Percentiles rank a stretch among this genome's conserved stretches.
phyloP scores from a whole-genome alignment of 2,113 vertebrate species.

The Climacteris rufus region DNA sequence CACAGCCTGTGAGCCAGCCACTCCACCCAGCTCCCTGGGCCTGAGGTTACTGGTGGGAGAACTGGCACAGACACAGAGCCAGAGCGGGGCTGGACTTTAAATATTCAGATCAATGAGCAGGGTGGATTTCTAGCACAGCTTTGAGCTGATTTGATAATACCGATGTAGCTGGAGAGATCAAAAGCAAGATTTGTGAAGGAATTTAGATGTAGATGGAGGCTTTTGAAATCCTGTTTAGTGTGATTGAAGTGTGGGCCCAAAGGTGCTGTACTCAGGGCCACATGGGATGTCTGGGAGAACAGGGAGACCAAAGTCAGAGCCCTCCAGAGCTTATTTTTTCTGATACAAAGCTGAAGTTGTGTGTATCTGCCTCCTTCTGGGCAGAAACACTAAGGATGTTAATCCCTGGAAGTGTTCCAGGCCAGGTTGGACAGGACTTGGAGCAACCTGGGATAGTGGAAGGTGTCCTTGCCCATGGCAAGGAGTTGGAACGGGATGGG shows the following conservation, averaged over 20 bases:
- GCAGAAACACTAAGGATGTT: neutral
- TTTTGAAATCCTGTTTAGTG: neutral
- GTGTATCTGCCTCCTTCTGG: neutral
- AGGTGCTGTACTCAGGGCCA: neutral
- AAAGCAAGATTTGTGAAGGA: neutral
- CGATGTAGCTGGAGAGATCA: neutral
- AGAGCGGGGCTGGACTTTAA: fast-evolving
- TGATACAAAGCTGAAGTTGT: neutral
- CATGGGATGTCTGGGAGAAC: neutral
- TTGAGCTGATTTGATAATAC: neutral
- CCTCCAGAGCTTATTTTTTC: neutral
- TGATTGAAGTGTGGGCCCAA: neutral
- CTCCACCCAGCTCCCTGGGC: neutral
- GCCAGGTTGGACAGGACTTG: neutral
- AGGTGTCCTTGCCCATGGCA: neutral
- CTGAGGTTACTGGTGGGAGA: neutral
- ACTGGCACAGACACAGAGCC: neutral
- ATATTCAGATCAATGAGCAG: neutral
- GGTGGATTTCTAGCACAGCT: neutral
- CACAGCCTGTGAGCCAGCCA: neutral
- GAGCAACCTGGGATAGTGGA: neutral
- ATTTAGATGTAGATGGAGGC: neutral
- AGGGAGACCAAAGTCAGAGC: neutral
- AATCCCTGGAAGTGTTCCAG: neutral
- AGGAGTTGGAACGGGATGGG: too few relatives aligned